These are phyloP conservation scores for Pogonocherus hispidulus DNA, from an alignment of 2,888 invertebrate genomes.

Conservation along the genomic window DNA sequence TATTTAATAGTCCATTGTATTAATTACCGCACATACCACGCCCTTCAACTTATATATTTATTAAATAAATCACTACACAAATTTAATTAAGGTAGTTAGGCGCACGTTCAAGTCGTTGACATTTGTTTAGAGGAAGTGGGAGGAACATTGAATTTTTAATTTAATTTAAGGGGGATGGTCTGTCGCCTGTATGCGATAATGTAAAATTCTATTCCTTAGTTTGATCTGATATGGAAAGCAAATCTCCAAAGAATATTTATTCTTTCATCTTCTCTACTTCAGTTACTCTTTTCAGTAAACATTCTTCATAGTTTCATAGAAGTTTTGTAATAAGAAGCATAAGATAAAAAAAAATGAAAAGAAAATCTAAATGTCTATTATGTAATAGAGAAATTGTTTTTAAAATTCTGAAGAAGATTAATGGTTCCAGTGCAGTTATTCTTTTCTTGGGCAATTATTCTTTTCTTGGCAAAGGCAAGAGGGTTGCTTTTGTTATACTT, in stretches of 20 bases:
- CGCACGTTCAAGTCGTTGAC: conserved; percentile 7
- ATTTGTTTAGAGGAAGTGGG: background rate
- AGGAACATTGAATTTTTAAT: background rate
- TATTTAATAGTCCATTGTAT: conserved; percentile 22
- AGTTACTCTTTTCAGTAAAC: too few species aligned
- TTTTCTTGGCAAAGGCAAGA: background rate
- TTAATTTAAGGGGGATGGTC: too few species aligned
- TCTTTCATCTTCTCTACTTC: too few species aligned
- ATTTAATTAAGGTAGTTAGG: background rate
- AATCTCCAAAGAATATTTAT: too few species aligned
- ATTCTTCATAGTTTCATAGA: too few species aligned
- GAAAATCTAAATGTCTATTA: too few species aligned
- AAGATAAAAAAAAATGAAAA: too few species aligned
- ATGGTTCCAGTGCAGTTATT: background rate
- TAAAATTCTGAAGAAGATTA: background rate
- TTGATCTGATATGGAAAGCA: too few species aligned
- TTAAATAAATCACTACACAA: conserved; percentile 24
- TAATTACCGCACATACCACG: conserved; percentile 11
- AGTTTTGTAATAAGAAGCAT: too few species aligned
- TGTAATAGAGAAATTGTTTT: background rate
- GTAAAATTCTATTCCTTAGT: too few species aligned
- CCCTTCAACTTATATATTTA: conserved; percentile 26
- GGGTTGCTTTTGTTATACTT: background rate
- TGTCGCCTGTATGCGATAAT: too few species aligned
- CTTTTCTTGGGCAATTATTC: background rate